These are phyloP conservation scores for Chamaea fasciata DNA, from an alignment of 2,113 vertebrate species.

Conservation along the genomic window DNA sequence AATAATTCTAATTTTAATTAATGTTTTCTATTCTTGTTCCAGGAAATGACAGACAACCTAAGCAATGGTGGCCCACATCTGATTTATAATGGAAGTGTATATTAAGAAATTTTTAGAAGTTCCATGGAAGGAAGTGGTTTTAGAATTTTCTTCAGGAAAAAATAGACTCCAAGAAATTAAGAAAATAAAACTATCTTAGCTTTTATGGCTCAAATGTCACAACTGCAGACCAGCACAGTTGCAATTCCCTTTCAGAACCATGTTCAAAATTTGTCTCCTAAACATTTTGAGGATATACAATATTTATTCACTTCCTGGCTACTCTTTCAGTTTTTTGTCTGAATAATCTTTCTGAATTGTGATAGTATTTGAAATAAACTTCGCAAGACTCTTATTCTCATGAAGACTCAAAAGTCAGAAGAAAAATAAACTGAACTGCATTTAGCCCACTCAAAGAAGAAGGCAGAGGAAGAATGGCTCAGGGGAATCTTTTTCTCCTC, in stretches of 20 bases:
- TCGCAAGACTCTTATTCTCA: slow-evolving; percentile 22
- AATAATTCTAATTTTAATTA: slow-evolving; percentile 38
- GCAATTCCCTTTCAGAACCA: slow-evolving; percentile 28
- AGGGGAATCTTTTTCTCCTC: slow-evolving; percentile 11
- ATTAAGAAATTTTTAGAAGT: slow-evolving; percentile 55
- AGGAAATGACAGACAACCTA: slow-evolving; percentile 93
- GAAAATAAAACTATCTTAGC: slow-evolving; percentile 27
- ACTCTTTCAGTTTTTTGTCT: background rate
- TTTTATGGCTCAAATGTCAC: slow-evolving; percentile 37
- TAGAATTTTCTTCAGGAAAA: slow-evolving; percentile 55
- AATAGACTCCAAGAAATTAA: slow-evolving; percentile 26
- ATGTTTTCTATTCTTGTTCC: slow-evolving; percentile 65
- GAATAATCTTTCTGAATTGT: slow-evolving; percentile 51
- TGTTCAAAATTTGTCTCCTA: slow-evolving; percentile 38
- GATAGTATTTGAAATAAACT: slow-evolving; percentile 32
- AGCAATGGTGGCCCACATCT: slow-evolving; percentile 91
- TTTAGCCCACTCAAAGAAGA: background rate
- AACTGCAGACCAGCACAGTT: slow-evolving; percentile 39
- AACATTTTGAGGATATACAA: slow-evolving; percentile 36
- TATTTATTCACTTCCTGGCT: slow-evolving; percentile 38
- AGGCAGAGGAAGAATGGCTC: slow-evolving; percentile 9
- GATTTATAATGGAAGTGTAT: slow-evolving; percentile 86
- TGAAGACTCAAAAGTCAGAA: background rate
- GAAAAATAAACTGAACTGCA: background rate
- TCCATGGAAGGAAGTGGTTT: slow-evolving; percentile 21